These are phyloP conservation scores for Anguilla obscura DNA, from an alignment of 2,797 vertebrate species.

Conservation along the genomic window DNA sequence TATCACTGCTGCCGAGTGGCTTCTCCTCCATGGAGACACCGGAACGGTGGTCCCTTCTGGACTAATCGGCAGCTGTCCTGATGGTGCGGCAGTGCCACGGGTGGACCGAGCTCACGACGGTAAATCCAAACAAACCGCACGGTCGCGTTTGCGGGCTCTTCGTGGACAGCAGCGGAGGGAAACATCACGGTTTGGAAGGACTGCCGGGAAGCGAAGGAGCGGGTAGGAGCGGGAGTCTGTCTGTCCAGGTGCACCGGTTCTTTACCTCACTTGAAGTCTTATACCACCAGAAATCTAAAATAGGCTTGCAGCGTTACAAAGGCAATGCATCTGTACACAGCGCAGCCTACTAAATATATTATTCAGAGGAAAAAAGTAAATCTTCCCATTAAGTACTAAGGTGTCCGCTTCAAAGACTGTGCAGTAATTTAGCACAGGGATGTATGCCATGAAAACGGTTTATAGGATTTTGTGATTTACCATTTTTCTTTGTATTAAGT, in stretches of 20 bases:
- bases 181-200: neutral
- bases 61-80: neutral
- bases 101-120: neutral
- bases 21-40: neutral
- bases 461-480: conserved; percentile 17
- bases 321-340: neutral
- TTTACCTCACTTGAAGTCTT: neutral
- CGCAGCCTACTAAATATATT: neutral
- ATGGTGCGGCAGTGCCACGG: neutral
- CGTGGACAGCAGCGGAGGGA: neutral
- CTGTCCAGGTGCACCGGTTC: neutral
- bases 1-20: neutral
- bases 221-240: neutral
- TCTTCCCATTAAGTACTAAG: neutral
- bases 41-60: neutral
- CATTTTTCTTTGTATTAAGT: conserved; percentile 24
- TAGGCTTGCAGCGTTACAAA: neutral
- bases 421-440: conserved; percentile 20
- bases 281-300: neutral
- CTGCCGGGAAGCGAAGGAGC: neutral
- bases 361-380: neutral
- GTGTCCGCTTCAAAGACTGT: neutral
- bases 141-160: neutral
- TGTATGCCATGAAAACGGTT: neutral
- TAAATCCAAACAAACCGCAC: neutral